Percentiles rank a stretch among this genome's conserved stretches.
Evolutionary conservation across 1,140 invertebrate species (phyloP).

Genomic region (Sycophila sp.): DNA sequence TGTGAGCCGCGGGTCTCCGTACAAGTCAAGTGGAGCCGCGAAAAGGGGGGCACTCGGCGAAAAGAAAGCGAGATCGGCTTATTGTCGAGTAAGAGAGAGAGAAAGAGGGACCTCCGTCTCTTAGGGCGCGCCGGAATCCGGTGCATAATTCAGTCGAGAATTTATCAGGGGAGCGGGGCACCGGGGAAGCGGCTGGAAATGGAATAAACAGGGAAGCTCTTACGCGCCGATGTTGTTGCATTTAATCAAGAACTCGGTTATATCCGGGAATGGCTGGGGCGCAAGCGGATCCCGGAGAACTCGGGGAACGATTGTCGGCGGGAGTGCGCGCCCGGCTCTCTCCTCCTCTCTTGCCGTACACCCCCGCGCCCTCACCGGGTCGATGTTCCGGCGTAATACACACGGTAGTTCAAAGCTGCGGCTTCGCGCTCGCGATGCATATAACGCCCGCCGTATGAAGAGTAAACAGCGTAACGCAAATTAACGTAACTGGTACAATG

Average conservation of each 20-base stretch:
- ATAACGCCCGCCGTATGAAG: conserved; percentile 34
- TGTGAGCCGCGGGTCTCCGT: too few relatives aligned
- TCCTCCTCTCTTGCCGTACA: too few relatives aligned
- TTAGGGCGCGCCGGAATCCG: too few relatives aligned
- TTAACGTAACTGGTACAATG: conserved; percentile 44
- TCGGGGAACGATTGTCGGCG: not conserved
- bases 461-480: conserved; percentile 40
- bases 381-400: conserved; percentile 2
- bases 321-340: too few relatives aligned
- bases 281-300: not conserved
- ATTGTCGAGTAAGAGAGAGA: too few relatives aligned
- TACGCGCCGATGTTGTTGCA: conserved; percentile 29
- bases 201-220: conserved; percentile 29
- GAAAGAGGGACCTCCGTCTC: too few relatives aligned
- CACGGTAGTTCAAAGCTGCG: conserved; percentile 1
- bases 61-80: not conserved
- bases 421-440: not conserved
- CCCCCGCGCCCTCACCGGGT: too few relatives aligned
- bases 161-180: not conserved
- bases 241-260: conserved; percentile 31
- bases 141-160: conserved; percentile 16
- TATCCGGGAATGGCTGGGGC: conserved; percentile 10
- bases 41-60: not conserved
- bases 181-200: not conserved
- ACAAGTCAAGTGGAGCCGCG: too few relatives aligned